Conservation (phyloP, 2,113 vertebrate genomes). For the Engraulis encrasicolus region DNA sequence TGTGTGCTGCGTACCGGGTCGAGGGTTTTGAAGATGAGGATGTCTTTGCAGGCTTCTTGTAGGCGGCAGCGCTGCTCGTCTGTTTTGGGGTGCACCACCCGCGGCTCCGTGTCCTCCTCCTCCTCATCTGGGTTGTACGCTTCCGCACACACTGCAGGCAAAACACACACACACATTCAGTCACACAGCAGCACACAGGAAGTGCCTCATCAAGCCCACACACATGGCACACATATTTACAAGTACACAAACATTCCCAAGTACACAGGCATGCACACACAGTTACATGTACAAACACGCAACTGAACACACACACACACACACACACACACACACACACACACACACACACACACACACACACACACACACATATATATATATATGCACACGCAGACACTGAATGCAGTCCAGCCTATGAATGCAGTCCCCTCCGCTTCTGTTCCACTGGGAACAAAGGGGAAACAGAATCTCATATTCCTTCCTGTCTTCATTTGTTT, state of each 20-base stretch:
- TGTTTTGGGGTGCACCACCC: conserved; percentile 96
- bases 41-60: conserved; percentile 97
- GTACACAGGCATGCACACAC: too few species aligned
- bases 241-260: not conserved
- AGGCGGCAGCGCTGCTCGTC: conserved; percentile 94
- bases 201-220: not conserved
- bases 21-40: conserved; percentile 95
- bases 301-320: not conserved
- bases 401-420: too few species aligned
- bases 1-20: conserved; percentile 83
- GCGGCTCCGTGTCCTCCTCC: conserved; percentile 94
- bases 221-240: not conserved
- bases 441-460: too few species aligned
- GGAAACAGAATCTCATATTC: too few species aligned
- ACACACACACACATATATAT: not conserved
- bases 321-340: not conserved
- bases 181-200: not conserved
- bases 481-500: too few species aligned
- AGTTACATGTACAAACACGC: not conserved
- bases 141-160: conserved; percentile 90
- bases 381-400: too few species aligned
- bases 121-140: conserved; percentile 96
- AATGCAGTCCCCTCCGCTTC: too few species aligned
- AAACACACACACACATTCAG: conserved; percentile 8
- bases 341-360: not conserved